Evolutionary conservation across 2,888 invertebrate genomes (phyloP).

Genomic region (Agrilus cyanescens): DNA sequence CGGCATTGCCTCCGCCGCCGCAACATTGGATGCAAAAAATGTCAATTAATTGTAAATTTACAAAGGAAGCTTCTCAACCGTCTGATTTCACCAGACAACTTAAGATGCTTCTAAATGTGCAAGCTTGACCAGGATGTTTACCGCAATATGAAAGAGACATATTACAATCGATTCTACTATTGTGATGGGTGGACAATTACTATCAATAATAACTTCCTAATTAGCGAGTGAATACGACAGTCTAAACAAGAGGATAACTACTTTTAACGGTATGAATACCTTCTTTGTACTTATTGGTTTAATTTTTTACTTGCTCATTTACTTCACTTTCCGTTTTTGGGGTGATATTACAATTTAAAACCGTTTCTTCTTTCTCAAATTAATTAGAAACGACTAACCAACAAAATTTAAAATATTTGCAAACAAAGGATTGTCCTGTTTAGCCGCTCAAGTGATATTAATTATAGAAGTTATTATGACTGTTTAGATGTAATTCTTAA

Average conservation of each 20-base stretch:
- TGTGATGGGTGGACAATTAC: slow-evolving; percentile 27
- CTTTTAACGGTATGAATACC: neutral
- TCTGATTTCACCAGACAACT: slow-evolving; percentile 30
- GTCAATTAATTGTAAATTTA: slow-evolving; percentile 37
- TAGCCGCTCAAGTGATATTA: slow-evolving; percentile 36
- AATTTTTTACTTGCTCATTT: too few species aligned
- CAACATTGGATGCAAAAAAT: slow-evolving; percentile 58
- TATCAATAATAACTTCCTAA: slow-evolving; percentile 5
- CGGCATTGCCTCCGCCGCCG: slow-evolving; percentile 59
- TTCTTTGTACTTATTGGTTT: slow-evolving; percentile 2
- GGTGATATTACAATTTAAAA: slow-evolving; percentile 1
- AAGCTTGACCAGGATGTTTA: slow-evolving; percentile 30
- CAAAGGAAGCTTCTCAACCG: slow-evolving; percentile 29
- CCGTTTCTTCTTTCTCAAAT: neutral
- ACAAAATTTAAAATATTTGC: neutral
- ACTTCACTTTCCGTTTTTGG: slow-evolving; percentile 9
- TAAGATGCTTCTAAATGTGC: slow-evolving; percentile 35
- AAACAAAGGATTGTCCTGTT: slow-evolving; percentile 33
- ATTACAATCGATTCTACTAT: slow-evolving; percentile 27
- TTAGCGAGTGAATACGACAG: slow-evolving; percentile 39
- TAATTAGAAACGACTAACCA: neutral
- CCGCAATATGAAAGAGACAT: slow-evolving; percentile 23
- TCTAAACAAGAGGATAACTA: slow-evolving; percentile 12
- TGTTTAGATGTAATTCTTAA: slow-evolving; percentile 25
- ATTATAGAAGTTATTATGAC: slow-evolving; percentile 14